A percentile compares a stretch with the other conserved stretches of the same genome.
phyloP scores from a whole-genome alignment of 2,797 vertebrate genomes.

The Tachyglossus aculeatus region DNA sequence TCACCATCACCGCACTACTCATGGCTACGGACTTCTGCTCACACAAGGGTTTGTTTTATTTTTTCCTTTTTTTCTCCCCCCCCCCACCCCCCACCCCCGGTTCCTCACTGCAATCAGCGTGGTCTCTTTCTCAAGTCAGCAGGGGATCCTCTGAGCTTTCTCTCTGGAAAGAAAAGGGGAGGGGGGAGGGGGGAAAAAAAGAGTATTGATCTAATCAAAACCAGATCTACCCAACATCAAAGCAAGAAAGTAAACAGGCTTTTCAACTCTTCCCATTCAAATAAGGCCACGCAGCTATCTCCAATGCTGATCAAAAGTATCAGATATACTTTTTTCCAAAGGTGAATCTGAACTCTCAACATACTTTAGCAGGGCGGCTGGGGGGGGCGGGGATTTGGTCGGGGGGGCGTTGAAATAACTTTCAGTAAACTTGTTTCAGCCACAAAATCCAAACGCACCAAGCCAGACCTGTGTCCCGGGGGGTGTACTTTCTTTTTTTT shows the following conservation, averaged over 20 bases:
- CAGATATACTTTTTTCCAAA: slow-evolving; percentile 62
- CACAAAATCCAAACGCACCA: background rate
- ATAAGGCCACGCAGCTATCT: slow-evolving; percentile 70
- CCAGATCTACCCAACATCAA: slow-evolving; percentile 94
- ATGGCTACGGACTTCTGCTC: slow-evolving; percentile 81
- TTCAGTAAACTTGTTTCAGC: slow-evolving; percentile 7
- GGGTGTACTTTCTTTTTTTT: background rate
- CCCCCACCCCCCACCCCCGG: slow-evolving; percentile 77
- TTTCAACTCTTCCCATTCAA: slow-evolving; percentile 79
- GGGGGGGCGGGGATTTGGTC: slow-evolving; percentile 9
- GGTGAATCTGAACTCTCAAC: slow-evolving; percentile 64
- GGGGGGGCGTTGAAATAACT: slow-evolving; percentile 1
- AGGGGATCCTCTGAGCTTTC: slow-evolving; percentile 86
- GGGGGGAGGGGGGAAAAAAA: slow-evolving; percentile 69
- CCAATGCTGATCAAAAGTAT: slow-evolving; percentile 70
- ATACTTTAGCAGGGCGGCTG: slow-evolving; percentile 35
- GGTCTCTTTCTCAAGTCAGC: slow-evolving; percentile 84
- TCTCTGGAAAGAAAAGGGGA: slow-evolving; percentile 81
- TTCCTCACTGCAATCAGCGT: slow-evolving; percentile 43
- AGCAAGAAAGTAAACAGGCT: slow-evolving; percentile 87
- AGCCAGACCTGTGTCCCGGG: background rate
- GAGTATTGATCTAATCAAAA: slow-evolving; percentile 96
- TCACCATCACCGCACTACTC: slow-evolving; percentile 81
- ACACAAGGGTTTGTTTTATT: slow-evolving; percentile 65
- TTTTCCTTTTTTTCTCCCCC: slow-evolving; percentile 62